phyloP scores from a whole-genome alignment of 1,140 invertebrate species.

The Drosophila mayri region DNA sequence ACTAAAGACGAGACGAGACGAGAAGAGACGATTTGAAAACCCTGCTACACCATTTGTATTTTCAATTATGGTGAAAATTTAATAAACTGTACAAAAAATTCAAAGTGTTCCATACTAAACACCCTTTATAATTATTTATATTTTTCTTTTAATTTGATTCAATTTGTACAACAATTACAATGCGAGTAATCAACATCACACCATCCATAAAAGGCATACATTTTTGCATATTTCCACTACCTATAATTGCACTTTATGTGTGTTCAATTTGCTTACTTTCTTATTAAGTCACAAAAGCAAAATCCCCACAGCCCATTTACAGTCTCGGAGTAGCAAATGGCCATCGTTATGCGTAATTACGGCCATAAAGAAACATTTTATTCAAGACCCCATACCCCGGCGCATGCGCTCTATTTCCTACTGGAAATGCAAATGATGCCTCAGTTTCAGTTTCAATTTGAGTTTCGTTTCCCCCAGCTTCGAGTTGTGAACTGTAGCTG shows the following conservation, averaged over 20 bases:
- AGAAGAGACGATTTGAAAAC: too few species aligned
- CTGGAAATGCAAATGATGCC: constrained; percentile 74
- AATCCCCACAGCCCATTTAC: constrained; percentile 12
- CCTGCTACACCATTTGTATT: too few species aligned
- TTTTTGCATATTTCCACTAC: constrained; percentile 1
- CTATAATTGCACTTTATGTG: constrained; percentile 10
- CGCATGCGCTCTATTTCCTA: constrained; percentile 74
- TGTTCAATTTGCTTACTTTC: constrained; percentile 23
- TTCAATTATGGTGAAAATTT: too few species aligned
- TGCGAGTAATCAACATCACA: neutral
- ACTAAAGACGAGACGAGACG: too few species aligned
- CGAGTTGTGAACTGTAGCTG: constrained; percentile 14
- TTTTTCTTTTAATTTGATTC: neutral
- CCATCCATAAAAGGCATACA: neutral
- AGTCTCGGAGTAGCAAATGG: constrained; percentile 36
- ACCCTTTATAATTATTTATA: neutral
- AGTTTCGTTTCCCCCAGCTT: constrained; percentile 7
- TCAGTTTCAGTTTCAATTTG: constrained; percentile 25
- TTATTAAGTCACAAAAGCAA: constrained; percentile 39
- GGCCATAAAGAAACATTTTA: constrained; percentile 78
- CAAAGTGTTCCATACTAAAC: too few species aligned
- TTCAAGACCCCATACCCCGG: constrained; percentile 52
- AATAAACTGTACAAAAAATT: too few species aligned
- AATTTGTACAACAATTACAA: neutral
- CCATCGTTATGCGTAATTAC: constrained; percentile 60